Evolutionary conservation across 2,888 invertebrate species (phyloP).

Genomic region (Sinohyriopsis cumingii): DNA sequence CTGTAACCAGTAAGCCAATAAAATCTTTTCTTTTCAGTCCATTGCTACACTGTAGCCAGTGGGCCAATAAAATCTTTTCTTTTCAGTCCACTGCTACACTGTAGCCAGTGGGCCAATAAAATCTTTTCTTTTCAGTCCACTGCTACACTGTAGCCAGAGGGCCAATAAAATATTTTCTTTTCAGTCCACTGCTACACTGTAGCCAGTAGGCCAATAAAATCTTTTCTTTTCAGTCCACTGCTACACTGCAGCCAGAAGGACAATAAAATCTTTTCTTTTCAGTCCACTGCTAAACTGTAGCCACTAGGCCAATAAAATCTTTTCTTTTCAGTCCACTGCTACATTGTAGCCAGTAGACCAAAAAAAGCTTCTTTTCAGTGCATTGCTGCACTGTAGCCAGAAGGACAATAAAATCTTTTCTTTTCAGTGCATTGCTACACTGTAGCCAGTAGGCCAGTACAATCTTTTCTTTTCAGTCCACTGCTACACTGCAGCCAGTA

Average conservation of each 20-base stretch:
- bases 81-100: background rate
- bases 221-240: too few species aligned
- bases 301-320: background rate
- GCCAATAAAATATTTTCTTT: background rate
- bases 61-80: too few species aligned
- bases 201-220: too few species aligned
- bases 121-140: background rate
- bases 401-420: too few species aligned
- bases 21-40: too few species aligned
- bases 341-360: background rate
- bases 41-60: too few species aligned
- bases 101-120: background rate
- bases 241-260: too few species aligned
- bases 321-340: background rate
- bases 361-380: constrained; percentile 15
- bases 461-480: background rate
- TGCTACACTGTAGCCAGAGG: too few species aligned
- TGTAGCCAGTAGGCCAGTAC: too few species aligned
- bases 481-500: background rate
- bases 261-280: background rate
- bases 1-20: constrained; percentile 28
- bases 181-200: constrained; percentile 34
- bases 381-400: constrained; percentile 32
- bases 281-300: background rate
- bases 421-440: too few species aligned